Evolutionary conservation across 2,888 invertebrate genomes (phyloP).

Genomic region (Chromoteleia sp.): DNA sequence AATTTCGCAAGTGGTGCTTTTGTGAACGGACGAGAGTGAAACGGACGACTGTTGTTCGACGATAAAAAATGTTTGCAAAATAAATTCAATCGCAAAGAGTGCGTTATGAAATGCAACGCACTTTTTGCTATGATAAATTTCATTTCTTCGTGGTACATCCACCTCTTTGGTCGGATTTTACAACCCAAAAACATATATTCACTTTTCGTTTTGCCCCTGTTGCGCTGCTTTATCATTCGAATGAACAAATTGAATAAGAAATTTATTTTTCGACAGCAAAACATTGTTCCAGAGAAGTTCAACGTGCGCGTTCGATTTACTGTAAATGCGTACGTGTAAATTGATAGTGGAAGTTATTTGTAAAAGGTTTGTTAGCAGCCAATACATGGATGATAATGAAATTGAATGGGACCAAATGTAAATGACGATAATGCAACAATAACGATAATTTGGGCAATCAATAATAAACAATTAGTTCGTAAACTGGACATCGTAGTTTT

Average conservation of each 20-base stretch:
- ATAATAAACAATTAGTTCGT: no score
- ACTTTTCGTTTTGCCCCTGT: neutral
- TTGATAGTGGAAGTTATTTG: no score
- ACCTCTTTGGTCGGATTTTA: no score
- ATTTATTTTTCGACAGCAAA: neutral
- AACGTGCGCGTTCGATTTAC: no score
- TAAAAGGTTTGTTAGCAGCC: no score
- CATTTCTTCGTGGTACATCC: neutral
- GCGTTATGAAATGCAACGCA: neutral
- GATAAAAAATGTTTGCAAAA: neutral
- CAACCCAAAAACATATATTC: neutral
- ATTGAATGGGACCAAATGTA: no score
- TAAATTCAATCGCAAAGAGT: neutral
- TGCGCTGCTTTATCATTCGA: neutral
- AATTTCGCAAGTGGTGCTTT: conserved; percentile 34
- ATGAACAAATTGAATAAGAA: conserved; percentile 1
- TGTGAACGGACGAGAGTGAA: conserved; percentile 38
- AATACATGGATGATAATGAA: no score
- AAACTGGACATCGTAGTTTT: no score
- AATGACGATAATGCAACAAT: no score
- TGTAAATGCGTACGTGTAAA: no score
- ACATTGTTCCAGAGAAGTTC: no score
- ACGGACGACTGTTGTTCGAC: conserved; percentile 4
- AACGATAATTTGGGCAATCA: no score
- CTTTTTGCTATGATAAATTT: neutral